These are phyloP conservation scores for Callipepla squamata DNA, from an alignment of 2,113 vertebrate species.

Conservation along the genomic window DNA sequence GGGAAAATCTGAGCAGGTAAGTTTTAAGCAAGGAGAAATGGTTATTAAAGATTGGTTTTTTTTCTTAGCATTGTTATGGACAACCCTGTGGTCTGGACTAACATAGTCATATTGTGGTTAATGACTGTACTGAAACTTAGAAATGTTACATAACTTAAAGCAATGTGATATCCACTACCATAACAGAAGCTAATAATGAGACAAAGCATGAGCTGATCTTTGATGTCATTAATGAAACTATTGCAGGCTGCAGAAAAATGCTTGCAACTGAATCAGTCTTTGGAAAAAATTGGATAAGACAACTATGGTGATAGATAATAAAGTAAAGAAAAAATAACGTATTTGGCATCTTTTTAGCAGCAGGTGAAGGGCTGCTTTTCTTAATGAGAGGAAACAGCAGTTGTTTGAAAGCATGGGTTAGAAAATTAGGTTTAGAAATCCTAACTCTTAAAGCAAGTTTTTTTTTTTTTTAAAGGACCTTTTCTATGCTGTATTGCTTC, in stretches of 20 bases:
- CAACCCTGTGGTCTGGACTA: not conserved
- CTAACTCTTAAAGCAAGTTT: not conserved
- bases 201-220: constrained; percentile 12
- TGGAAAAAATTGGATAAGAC: not conserved
- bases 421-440: not conserved
- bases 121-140: constrained; percentile 26
- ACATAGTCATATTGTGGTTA: constrained; percentile 22
- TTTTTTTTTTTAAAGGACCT: not conserved
- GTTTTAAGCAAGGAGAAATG: not conserved
- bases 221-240: constrained; percentile 41
- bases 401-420: not conserved
- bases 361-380: not conserved
- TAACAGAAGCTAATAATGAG: constrained; percentile 6
- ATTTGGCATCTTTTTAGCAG: constrained; percentile 1
- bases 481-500: not conserved
- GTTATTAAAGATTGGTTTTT: not conserved
- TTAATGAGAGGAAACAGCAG: not conserved
- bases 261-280: constrained; percentile 26
- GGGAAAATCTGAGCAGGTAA: not conserved
- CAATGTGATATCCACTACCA: not conserved
- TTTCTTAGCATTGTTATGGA: not conserved
- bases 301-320: constrained; percentile 20
- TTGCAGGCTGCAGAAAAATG: not conserved
- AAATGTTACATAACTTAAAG: constrained; percentile 34
- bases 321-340: constrained; percentile 36